Conservation (phyloP, 2,113 vertebrate species). For the Rhynchomys soricoides region DNA sequence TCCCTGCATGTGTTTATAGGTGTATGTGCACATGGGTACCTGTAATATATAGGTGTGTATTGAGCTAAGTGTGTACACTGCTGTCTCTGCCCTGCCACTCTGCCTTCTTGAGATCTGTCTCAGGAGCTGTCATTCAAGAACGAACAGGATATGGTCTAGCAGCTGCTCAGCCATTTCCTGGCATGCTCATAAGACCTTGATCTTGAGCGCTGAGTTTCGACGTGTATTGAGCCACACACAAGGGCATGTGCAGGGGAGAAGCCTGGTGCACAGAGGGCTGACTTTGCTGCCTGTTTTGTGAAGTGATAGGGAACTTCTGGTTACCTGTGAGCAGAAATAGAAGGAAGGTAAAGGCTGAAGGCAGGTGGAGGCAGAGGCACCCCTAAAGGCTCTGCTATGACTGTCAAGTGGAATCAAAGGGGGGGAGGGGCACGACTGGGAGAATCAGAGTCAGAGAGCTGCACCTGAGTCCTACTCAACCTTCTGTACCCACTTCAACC, state of each 20-base stretch:
- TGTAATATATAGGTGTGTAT: not conserved
- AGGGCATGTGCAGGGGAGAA: not conserved
- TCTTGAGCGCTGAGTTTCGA: fast-evolving
- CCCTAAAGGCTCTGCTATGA: fast-evolving
- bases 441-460: not conserved
- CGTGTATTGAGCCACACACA: fast-evolving
- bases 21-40: not conserved
- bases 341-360: not conserved
- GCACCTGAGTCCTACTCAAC: not conserved
- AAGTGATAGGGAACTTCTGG: not conserved
- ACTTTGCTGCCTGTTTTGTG: not conserved
- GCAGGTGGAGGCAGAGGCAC: not conserved
- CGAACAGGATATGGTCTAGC: not conserved
- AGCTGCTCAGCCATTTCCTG: not conserved
- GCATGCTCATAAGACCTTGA: not conserved
- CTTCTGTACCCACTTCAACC: not conserved
- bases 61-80: no score
- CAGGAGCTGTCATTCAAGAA: not conserved
- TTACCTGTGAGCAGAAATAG: not conserved
- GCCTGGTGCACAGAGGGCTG: not conserved
- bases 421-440: fast-evolving
- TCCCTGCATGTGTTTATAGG: not conserved
- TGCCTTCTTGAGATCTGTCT: not conserved
- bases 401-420: not conserved
- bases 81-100: not conserved